phyloP scores from a whole-genome alignment of 2,888 invertebrate genomes.

The Ochlodes sylvanus region DNA sequence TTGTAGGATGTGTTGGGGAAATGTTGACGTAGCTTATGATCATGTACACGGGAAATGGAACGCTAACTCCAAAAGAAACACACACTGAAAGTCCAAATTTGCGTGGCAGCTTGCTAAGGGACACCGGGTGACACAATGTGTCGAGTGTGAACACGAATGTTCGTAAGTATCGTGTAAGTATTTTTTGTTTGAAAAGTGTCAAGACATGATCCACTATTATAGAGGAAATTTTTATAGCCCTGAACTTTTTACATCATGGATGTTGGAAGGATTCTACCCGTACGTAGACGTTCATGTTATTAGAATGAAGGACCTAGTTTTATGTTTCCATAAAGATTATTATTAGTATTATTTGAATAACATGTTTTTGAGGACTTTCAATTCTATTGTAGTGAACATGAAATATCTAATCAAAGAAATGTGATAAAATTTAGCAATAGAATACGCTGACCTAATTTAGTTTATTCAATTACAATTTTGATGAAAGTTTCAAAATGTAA shows the following conservation, averaged over 20 bases:
- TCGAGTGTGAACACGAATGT: slow-evolving; percentile 61
- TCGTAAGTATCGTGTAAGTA: slow-evolving; percentile 49
- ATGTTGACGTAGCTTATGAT: slow-evolving; percentile 47
- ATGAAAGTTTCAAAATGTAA: neutral
- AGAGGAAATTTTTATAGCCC: slow-evolving; percentile 3
- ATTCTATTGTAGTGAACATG: too few relatives aligned
- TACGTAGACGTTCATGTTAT: neutral
- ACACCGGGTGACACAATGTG: slow-evolving; percentile 54
- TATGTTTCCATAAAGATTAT: neutral
- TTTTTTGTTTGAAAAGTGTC: slow-evolving; percentile 55
- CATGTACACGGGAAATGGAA: slow-evolving; percentile 60
- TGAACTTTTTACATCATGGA: neutral
- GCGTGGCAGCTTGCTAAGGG: slow-evolving; percentile 56
- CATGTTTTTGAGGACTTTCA: too few relatives aligned
- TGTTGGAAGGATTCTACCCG: neutral
- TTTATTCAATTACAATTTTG: neutral
- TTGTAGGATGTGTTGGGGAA: slow-evolving; percentile 67
- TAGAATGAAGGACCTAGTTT: neutral
- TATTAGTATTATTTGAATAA: too few relatives aligned
- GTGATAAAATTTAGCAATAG: neutral
- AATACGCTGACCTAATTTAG: neutral
- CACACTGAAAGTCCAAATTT: slow-evolving; percentile 46
- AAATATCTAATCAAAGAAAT: too few relatives aligned
- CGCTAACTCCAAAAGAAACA: slow-evolving; percentile 31
- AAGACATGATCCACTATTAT: slow-evolving; percentile 28